phyloP scores from a whole-genome alignment of 2,888 invertebrate species.

The Calliopum simillimum region DNA sequence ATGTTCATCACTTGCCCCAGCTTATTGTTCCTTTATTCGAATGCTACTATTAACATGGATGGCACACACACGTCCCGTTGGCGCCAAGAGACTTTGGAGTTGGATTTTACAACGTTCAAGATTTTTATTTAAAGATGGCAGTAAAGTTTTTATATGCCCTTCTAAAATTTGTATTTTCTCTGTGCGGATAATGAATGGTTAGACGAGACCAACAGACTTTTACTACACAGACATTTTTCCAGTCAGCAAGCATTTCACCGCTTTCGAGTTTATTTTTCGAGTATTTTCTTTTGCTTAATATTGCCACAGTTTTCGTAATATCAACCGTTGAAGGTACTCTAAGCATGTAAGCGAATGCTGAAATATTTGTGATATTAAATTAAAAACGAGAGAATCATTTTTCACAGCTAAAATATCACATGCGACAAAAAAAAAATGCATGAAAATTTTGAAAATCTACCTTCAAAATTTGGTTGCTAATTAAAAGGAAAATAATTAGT shows the following conservation, averaged over 20 bases:
- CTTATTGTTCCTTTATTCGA: not conserved
- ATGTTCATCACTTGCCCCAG: not conserved
- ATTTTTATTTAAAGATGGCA: conserved; percentile 53
- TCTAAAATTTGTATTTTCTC: conserved; percentile 33
- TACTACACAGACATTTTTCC: not conserved
- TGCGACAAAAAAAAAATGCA: too few species aligned
- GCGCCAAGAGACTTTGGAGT: conserved; percentile 20
- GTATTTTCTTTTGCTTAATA: conserved; percentile 25
- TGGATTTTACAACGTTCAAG: conserved; percentile 8
- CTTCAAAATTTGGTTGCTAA: too few species aligned
- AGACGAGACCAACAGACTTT: not conserved
- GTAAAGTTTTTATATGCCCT: conserved; percentile 56
- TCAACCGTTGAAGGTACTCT: not conserved
- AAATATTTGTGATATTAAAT: too few species aligned
- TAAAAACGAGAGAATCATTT: too few species aligned
- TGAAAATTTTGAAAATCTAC: too few species aligned
- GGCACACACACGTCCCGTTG: not conserved
- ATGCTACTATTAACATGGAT: not conserved
- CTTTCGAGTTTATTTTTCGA: conserved; percentile 9
- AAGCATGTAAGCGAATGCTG: too few species aligned
- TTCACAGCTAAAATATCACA: too few species aligned
- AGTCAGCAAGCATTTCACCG: conserved; percentile 3
- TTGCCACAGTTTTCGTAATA: conserved; percentile 28
- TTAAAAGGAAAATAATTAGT: too few species aligned
- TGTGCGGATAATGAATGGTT: not conserved